A percentile compares a stretch with the other conserved stretches of the same genome.
These are phyloP conservation scores for Belonocnema kinseyi DNA, from an alignment of 1,140 invertebrate genomes.

Conservation along the genomic window DNA sequence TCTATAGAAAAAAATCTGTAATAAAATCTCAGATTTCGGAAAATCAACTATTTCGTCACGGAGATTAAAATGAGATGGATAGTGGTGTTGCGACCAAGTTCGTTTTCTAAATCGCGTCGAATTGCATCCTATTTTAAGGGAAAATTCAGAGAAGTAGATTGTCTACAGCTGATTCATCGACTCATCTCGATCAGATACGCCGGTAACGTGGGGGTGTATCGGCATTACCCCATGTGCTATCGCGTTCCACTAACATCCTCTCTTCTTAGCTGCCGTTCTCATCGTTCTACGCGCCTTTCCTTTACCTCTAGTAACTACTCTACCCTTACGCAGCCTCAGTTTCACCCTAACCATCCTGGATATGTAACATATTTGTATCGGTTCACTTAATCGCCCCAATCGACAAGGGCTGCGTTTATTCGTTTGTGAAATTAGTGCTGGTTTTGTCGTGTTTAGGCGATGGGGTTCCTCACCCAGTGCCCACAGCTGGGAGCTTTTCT, in stretches of 20 bases:
- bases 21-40: background rate
- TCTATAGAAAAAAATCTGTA: background rate
- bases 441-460: constrained; percentile 72
- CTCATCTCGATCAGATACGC: constrained; percentile 48
- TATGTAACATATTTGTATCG: constrained; percentile 63
- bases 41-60: constrained; percentile 10
- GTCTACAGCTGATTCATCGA: constrained; percentile 49
- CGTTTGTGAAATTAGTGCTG: constrained; percentile 76
- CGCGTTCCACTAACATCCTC: constrained; percentile 53
- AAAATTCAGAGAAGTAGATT: constrained; percentile 40
- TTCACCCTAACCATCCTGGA: constrained; percentile 45
- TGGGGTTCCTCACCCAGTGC: constrained; percentile 46
- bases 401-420: constrained; percentile 66
- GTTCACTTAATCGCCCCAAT: constrained; percentile 56
- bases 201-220: constrained; percentile 59
- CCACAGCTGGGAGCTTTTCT: constrained; percentile 16
- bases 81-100: background rate
- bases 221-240: constrained; percentile 69
- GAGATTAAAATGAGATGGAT: background rate
- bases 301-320: constrained; percentile 8
- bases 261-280: constrained; percentile 48
- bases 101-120: constrained; percentile 41
- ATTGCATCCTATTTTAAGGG: constrained; percentile 40
- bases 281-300: constrained; percentile 34
- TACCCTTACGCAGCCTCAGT: constrained; percentile 15